Percentiles rank a stretch among this genome's conserved stretches.
Conservation (phyloP, 1,140 invertebrate genomes). For the Brachionus angularis region DNA sequence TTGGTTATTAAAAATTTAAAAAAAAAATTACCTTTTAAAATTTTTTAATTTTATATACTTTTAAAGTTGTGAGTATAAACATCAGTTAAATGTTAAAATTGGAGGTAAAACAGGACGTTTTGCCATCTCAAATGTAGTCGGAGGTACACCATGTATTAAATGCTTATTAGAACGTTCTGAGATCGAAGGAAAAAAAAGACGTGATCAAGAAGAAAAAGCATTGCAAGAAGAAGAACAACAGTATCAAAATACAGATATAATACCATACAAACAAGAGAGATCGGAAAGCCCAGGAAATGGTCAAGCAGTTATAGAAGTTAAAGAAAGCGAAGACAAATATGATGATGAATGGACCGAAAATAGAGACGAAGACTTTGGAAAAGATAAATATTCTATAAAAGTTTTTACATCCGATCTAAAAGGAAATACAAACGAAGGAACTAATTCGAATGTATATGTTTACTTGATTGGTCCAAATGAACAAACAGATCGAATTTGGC, state of each 20-base stretch:
- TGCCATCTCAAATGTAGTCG: constrained; percentile 44
- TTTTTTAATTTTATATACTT: no score
- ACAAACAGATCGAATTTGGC: background rate
- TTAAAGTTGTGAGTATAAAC: constrained; percentile 56
- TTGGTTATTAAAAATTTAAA: constrained; percentile 44
- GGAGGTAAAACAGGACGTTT: constrained; percentile 57
- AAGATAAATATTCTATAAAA: no score
- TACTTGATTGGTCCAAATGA: background rate
- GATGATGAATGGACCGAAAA: no score
- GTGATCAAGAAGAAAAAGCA: background rate
- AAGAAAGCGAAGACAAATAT: no score
- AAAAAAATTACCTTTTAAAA: no score
- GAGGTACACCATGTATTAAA: constrained; percentile 8
- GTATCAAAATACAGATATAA: background rate
- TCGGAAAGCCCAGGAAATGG: no score
- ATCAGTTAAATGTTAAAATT: constrained; percentile 51
- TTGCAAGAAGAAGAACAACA: background rate
- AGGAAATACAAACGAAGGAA: background rate
- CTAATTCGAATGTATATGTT: background rate
- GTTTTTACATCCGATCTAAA: no score
- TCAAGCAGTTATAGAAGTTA: no score
- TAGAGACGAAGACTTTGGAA: no score
- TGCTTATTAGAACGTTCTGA: constrained; percentile 13
- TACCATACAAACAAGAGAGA: background rate
- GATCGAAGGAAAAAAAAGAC: background rate